Evolutionary conservation across 1,140 invertebrate species (phyloP).

Genomic region (Colletes latitarsis): DNA sequence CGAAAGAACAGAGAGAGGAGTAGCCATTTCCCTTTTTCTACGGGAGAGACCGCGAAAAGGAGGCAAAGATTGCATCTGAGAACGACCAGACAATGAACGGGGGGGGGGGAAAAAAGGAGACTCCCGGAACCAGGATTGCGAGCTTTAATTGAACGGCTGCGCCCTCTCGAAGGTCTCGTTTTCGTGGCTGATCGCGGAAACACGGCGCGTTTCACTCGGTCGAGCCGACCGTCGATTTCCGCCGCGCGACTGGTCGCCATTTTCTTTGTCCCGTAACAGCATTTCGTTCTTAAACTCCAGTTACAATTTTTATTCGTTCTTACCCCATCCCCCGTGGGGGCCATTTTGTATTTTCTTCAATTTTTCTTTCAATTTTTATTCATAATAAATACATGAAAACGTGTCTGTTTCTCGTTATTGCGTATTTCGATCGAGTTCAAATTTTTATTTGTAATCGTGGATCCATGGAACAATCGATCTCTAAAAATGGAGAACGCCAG

Average conservation of each 20-base stretch:
- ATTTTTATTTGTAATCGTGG: no score
- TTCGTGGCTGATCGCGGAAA: constrained; percentile 2
- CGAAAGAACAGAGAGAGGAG: not conserved
- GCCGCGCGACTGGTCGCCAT: constrained; percentile 30
- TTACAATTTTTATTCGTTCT: no score
- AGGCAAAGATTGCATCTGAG: not conserved
- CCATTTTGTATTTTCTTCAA: no score
- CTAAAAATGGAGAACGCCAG: not conserved
- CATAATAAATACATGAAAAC: no score
- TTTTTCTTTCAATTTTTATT: no score
- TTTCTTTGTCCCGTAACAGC: not conserved
- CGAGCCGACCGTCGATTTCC: constrained; percentile 18
- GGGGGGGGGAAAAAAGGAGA: not conserved
- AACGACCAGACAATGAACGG: constrained; percentile 18
- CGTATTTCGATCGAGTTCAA: no score
- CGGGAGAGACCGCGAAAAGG: not conserved
- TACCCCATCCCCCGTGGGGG: no score
- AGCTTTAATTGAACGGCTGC: constrained; percentile 28
- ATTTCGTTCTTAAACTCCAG: no score
- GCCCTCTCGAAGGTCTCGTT: not conserved
- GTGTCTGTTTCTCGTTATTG: no score
- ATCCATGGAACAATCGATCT: no score
- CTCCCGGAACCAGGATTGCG: not conserved
- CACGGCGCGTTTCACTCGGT: constrained; percentile 11
- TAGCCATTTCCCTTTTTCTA: constrained; percentile 12